Base-by-base conservation (phyloP, 2,113 vertebrate genomes). In the Gambusia affinis region DNA sequence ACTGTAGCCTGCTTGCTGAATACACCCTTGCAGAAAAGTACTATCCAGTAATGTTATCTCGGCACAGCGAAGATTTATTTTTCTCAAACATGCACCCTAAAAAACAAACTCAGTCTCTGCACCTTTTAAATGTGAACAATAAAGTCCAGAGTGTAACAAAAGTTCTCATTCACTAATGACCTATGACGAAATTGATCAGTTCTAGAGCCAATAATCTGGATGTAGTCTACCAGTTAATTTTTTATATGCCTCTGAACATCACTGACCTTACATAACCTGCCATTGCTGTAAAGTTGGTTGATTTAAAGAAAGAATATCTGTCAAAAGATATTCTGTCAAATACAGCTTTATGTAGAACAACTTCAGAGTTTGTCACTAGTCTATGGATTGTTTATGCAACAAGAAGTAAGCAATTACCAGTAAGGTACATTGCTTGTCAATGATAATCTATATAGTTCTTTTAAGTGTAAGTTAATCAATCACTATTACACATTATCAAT, bases 201-300 rank as follows among this genome's bases (percentile, higher is more conserved):
- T 77, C 68, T 24, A 29, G 57, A 61, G 66, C 15, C 30, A 61
- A 64, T 62, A 67, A 54, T 69, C 64, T 83, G 61, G 39, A 70
- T 24, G 8, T 54, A 60, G 64, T 82, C 61, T 79, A 73, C 30
- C 17, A 31, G 64, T 77, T 76, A 78, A 79, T 76, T 68, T 78
- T 85, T 85, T 51, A 81, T 77, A 60, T 33, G 60, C 70, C 68
- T 83, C 83, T 86, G 73, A 86, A 70, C 74, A 62, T 39, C 62
- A 75, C 75, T 82, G 75, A 80, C 70, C 79, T 75, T 84, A 71
- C 65, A 71, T n/a, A 66, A 63, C 29, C 76, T 57, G 44, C 71
- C 12, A 28, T 66, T 30, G 24, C 61, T 78, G 28, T 73, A 44
- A 29, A 66, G 4, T 83, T 66, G 60, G n/a, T 76, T 72, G 64